Evolutionary conservation across 2,888 invertebrate genomes (phyloP).

Genomic region (Chloromyia formosa): DNA sequence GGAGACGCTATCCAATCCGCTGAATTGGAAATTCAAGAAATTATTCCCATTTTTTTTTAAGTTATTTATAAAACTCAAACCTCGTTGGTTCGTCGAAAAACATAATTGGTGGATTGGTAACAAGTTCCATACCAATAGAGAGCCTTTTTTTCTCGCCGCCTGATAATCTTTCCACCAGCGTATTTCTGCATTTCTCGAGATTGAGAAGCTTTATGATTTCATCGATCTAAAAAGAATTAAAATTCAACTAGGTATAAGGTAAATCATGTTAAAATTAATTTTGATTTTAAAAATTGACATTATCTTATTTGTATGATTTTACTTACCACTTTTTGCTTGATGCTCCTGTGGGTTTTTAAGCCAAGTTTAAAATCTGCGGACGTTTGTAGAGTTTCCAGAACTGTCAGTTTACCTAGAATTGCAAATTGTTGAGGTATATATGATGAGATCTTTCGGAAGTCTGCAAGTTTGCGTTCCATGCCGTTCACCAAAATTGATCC

Average conservation of each 20-base stretch:
- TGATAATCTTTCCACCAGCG: constrained; percentile 76
- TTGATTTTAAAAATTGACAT: neutral
- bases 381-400: constrained; percentile 81
- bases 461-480: constrained; percentile 69
- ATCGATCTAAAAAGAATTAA: constrained; percentile 70
- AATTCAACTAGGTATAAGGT: neutral
- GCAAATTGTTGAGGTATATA: constrained; percentile 91
- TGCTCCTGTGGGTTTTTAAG: constrained; percentile 67
- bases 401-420: constrained; percentile 82
- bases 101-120: constrained; percentile 92
- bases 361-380: constrained; percentile 87
- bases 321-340: constrained; percentile 75
- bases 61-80: constrained; percentile 66
- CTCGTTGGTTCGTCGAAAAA: constrained; percentile 95
- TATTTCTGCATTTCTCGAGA: constrained; percentile 71
- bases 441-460: constrained; percentile 69
- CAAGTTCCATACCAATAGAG: constrained; percentile 87
- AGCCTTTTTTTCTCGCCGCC: constrained; percentile 91
- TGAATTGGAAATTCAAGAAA: constrained; percentile 64
- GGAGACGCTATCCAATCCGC: constrained; percentile 82
- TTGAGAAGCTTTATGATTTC: constrained; percentile 81
- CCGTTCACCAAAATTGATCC: constrained; percentile 80
- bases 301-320: neutral
- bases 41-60: neutral
- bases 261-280: neutral